Conservation (phyloP, 2,888 invertebrate species). For the Ennomos fuscantarius region DNA sequence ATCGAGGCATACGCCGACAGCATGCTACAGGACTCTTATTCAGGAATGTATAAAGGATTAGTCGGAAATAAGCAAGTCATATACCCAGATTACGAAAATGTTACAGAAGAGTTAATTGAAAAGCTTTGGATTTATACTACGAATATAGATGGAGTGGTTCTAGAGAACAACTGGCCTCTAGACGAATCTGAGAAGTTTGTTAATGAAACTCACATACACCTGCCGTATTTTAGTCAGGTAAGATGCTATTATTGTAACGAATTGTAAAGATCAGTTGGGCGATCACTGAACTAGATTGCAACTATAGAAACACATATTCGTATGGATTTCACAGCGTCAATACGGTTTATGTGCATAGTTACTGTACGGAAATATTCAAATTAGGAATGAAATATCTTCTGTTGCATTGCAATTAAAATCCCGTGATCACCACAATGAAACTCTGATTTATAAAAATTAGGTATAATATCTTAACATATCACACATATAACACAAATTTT, state of each 20-base stretch:
- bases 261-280: too few relatives aligned
- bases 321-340: too few relatives aligned
- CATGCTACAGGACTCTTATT: conserved; percentile 49
- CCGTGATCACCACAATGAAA: too few relatives aligned
- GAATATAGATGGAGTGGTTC: conserved; percentile 70
- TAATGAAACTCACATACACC: conserved; percentile 49
- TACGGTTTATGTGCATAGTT: too few relatives aligned
- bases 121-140: conserved; percentile 57
- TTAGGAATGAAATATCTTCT: too few relatives aligned
- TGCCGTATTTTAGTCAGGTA: conserved; percentile 84
- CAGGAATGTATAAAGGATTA: conserved; percentile 55
- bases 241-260: conserved; percentile 5
- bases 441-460: too few relatives aligned
- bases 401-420: too few relatives aligned
- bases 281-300: too few relatives aligned
- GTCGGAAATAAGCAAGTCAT: conserved; percentile 51
- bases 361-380: too few relatives aligned
- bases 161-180: conserved; percentile 85
- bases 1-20: conserved; percentile 46
- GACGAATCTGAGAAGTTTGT: conserved; percentile 64
- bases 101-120: conserved; percentile 51
- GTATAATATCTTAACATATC: too few relatives aligned
- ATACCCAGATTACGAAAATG: conserved; percentile 63
- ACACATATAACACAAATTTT: too few relatives aligned
- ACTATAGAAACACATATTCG: too few relatives aligned